Conservation (phyloP, 1,140 invertebrate genomes). For the Globodera ellingtonae region DNA sequence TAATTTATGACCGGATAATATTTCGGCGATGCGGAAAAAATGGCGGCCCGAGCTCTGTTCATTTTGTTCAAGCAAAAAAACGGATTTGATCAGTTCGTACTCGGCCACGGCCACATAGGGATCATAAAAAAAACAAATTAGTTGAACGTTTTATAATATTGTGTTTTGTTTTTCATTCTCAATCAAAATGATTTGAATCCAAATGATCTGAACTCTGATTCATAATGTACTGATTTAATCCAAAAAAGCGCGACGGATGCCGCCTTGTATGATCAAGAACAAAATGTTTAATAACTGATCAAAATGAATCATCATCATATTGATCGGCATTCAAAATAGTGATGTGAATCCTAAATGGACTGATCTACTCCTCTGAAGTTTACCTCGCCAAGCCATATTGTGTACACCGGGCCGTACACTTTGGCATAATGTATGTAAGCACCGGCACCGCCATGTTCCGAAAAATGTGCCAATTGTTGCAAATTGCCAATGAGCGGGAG, state of each 20-base stretch:
- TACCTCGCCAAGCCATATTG: conserved; percentile 23
- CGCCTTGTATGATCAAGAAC: too few species aligned
- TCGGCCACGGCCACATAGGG: conserved; percentile 22
- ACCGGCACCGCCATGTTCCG: conserved; percentile 5
- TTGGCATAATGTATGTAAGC: conserved; percentile 13
- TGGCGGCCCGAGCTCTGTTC: conserved; percentile 4
- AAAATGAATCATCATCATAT: too few species aligned
- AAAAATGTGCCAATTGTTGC: not conserved
- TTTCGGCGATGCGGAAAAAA: conserved; percentile 9
- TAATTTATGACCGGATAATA: not conserved
- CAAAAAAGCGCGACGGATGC: too few species aligned
- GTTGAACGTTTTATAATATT: not conserved
- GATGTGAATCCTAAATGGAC: not conserved
- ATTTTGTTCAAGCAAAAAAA: not conserved
- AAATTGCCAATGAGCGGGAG: conserved; percentile 26
- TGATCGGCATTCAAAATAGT: too few species aligned
- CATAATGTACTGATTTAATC: too few species aligned
- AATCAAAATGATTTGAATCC: too few species aligned
- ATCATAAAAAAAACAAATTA: not conserved
- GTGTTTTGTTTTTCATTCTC: too few species aligned
- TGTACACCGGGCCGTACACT: conserved; percentile 22
- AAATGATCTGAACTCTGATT: too few species aligned
- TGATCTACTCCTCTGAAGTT: not conserved
- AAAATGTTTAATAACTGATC: too few species aligned
- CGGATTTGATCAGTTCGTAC: conserved; percentile 1